phyloP scores from a whole-genome alignment of 2,888 invertebrate genomes.

The Escarpia spicata region DNA sequence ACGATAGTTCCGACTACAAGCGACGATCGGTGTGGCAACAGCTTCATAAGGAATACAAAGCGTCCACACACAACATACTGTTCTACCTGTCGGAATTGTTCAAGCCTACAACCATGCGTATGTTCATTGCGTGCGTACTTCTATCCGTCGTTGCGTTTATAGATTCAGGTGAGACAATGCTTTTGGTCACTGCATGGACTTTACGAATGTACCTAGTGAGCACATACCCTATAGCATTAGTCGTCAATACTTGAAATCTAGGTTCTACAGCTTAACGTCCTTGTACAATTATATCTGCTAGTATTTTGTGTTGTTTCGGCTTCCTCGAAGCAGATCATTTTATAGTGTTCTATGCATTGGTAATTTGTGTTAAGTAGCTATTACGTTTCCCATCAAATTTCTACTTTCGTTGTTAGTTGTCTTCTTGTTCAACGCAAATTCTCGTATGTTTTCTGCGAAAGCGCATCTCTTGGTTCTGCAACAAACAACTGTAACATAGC shows the following conservation, averaged over 20 bases:
- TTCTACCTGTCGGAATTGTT: background rate
- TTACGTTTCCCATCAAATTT: no score
- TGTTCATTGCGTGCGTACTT: background rate
- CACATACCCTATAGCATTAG: background rate
- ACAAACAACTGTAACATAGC: no score
- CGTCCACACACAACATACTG: background rate
- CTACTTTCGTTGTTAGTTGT: no score
- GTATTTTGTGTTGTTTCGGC: no score
- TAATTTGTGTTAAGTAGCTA: no score
- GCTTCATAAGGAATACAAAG: background rate
- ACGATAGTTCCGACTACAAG: background rate
- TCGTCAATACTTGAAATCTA: background rate
- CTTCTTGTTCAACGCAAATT: no score
- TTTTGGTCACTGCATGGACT: background rate
- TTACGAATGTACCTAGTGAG: no score
- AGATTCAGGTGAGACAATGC: background rate
- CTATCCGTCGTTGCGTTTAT: background rate
- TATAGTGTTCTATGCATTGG: no score
- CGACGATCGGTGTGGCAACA: background rate
- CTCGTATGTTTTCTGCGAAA: no score
- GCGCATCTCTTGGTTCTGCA: no score
- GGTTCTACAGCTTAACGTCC: background rate
- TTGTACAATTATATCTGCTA: no score
- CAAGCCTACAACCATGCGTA: background rate
- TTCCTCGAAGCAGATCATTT: no score